These are phyloP conservation scores for Drosophila subobscura DNA, from an alignment of 1,140 invertebrate species.

Conservation along the genomic window DNA sequence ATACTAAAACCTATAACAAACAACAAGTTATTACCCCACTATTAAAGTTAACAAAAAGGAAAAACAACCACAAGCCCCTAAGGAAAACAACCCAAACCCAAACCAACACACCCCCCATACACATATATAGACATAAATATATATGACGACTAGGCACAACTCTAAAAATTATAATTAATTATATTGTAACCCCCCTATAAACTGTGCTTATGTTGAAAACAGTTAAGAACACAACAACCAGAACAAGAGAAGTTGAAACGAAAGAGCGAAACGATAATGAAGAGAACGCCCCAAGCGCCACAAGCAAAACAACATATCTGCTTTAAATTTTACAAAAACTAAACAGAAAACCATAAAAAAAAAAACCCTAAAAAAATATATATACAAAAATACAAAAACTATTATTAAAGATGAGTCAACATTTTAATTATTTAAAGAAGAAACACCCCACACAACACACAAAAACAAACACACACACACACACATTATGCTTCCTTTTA, in stretches of 20 bases:
- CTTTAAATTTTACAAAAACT: slow-evolving; percentile 72
- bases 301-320: slow-evolving; percentile 79
- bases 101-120: slow-evolving; percentile 20
- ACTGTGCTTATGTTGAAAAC: slow-evolving; percentile 79
- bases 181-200: slow-evolving; percentile 49
- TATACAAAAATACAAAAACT: slow-evolving; percentile 14
- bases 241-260: slow-evolving; percentile 49
- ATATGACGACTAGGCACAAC: slow-evolving; percentile 72
- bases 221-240: slow-evolving; percentile 8
- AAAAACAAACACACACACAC: slow-evolving; percentile 43
- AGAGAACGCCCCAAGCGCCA: slow-evolving; percentile 67
- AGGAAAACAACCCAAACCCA: no score
- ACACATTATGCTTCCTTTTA: slow-evolving; percentile 81
- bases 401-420: slow-evolving; percentile 64
- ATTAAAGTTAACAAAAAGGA: slow-evolving; percentile 74
- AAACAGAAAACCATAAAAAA: slow-evolving; percentile 27
- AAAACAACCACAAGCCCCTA: slow-evolving; percentile 31
- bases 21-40: slow-evolving; percentile 73
- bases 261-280: slow-evolving; percentile 34
- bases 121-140: slow-evolving; percentile 48
- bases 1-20: slow-evolving; percentile 62
- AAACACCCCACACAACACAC: slow-evolving; percentile 27
- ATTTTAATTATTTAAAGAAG: slow-evolving; percentile 53
- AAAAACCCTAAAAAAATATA: slow-evolving; percentile 27
- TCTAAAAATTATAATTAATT: slow-evolving; percentile 69